Conservation (phyloP, 1,140 invertebrate species). For the Laupala kohalensis region DNA sequence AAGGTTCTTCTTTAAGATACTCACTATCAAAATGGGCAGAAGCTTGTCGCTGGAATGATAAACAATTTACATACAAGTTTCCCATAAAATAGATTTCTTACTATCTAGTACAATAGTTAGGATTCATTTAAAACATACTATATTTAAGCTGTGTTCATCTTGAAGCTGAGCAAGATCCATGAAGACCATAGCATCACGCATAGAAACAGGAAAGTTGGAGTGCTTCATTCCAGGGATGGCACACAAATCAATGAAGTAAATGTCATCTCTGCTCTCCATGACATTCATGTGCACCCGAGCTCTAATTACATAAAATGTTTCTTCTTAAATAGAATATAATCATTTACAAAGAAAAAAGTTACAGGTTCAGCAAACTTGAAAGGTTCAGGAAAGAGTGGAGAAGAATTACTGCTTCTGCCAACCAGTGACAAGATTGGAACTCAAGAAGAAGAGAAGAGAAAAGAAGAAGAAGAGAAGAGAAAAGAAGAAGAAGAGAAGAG, state of each 20-base stretch:
- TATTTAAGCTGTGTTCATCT: neutral
- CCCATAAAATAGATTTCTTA: too few relatives aligned
- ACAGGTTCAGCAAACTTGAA: too few relatives aligned
- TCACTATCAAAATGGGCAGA: slow-evolving; percentile 16
- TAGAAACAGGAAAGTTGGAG: slow-evolving; percentile 24
- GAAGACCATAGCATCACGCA: slow-evolving; percentile 28
- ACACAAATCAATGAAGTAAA: slow-evolving; percentile 24
- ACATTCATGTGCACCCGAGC: slow-evolving; percentile 12
- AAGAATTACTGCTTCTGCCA: too few relatives aligned
- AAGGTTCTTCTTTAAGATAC: slow-evolving; percentile 20
- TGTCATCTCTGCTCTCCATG: slow-evolving; percentile 19
- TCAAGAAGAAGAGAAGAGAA: too few relatives aligned
- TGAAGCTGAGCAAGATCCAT: slow-evolving; percentile 17
- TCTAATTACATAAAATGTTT: neutral
- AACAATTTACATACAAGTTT: neutral
- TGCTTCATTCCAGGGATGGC: slow-evolving; percentile 15
- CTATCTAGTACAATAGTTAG: too few relatives aligned
- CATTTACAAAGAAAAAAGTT: neutral
- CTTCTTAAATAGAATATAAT: neutral
- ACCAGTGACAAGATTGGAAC: too few relatives aligned
- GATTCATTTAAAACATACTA: neutral
- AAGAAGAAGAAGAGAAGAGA: too few relatives aligned
- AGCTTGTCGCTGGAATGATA: slow-evolving; percentile 10
- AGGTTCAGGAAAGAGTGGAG: too few relatives aligned
- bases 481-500: too few relatives aligned